Conservation (phyloP, 1,140 invertebrate genomes). For the Listronotus bonariensis region DNA sequence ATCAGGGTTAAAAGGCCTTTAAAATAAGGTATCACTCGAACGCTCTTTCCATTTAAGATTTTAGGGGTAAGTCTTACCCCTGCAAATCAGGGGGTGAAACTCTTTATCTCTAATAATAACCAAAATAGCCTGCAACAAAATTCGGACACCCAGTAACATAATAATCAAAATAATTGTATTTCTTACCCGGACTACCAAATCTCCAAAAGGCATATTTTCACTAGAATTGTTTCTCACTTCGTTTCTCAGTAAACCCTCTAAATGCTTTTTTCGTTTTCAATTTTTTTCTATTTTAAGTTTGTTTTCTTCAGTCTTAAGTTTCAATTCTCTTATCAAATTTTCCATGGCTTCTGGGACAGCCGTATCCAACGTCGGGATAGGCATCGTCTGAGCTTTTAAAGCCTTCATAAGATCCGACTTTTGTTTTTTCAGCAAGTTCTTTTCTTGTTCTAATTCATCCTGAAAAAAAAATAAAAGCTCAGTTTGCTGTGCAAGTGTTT, state of each 20-base stretch:
- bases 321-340: conserved; percentile 62
- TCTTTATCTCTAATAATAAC: no score
- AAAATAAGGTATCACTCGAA: no score
- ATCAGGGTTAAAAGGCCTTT: no score
- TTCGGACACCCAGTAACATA: no score
- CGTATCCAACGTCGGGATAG: conserved; percentile 19
- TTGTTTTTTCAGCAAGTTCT: conserved; percentile 43
- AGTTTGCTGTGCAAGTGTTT: no score
- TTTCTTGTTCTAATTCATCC: conserved; percentile 51
- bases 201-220: conserved; percentile 33
- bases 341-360: conserved; percentile 56
- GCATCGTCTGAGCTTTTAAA: conserved; percentile 36
- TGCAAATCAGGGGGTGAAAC: no score
- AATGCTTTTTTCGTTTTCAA: conserved; percentile 56
- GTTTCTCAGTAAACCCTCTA: conserved; percentile 51
- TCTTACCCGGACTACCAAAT: conserved; percentile 38
- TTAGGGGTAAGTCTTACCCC: no score
- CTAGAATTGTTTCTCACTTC: conserved; percentile 54
- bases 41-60: no score
- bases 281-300: conserved; percentile 56
- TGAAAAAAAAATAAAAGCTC: conserved; percentile 33
- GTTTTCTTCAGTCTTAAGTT: conserved; percentile 59
- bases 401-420: conserved; percentile 40
- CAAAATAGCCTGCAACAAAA: no score
- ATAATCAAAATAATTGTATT: no score